These are phyloP conservation scores for Chromobotia macracanthus DNA, from an alignment of 2,797 vertebrate genomes.

Conservation along the genomic window DNA sequence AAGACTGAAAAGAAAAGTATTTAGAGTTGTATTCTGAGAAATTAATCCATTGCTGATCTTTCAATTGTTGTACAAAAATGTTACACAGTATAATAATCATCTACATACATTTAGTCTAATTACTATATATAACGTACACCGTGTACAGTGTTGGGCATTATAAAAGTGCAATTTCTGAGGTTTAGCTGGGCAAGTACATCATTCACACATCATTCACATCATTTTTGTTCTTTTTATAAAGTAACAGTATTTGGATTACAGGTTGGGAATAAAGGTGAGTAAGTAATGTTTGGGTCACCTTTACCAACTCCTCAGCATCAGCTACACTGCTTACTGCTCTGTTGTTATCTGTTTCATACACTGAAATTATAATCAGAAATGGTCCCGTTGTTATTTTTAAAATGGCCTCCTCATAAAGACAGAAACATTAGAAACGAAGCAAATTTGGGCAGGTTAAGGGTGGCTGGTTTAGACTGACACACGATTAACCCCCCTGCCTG, in stretches of 20 bases:
- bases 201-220: too few relatives aligned
- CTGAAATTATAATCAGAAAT: neutral
- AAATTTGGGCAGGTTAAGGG: neutral
- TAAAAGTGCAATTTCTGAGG: slow-evolving; percentile 65
- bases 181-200: too few relatives aligned
- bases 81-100: slow-evolving; percentile 31
- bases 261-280: too few relatives aligned
- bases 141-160: slow-evolving; percentile 50
- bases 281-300: neutral
- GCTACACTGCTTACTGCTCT: neutral
- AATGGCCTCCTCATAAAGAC: slow-evolving; percentile 7
- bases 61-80: slow-evolving; percentile 56
- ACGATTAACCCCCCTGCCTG: neutral
- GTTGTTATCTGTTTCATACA: neutral
- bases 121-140: too few relatives aligned
- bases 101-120: slow-evolving; percentile 41
- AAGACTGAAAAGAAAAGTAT: neutral
- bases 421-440: neutral
- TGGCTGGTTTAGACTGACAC: neutral
- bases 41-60: slow-evolving; percentile 30
- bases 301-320: neutral
- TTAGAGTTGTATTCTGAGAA: slow-evolving; percentile 17
- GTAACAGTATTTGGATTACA: too few relatives aligned
- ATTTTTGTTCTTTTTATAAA: too few relatives aligned
- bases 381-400: slow-evolving; percentile 8